Percentiles rank a stretch among this genome's conserved stretches.
Conservation (phyloP, 2,797 vertebrate genomes). For the Clamator glandarius region DNA sequence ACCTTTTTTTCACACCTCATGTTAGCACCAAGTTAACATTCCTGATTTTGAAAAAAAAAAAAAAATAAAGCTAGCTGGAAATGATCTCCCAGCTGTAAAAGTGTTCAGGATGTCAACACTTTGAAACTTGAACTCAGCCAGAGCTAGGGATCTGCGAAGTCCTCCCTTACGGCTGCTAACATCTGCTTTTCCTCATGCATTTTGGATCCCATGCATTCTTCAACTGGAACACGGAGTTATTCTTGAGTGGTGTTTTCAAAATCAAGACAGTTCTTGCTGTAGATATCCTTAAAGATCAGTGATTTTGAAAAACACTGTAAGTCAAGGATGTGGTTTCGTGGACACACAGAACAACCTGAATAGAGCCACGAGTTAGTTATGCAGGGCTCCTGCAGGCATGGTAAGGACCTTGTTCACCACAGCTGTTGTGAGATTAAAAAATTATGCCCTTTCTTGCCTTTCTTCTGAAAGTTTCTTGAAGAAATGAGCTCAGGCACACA, state of each 20-base stretch:
- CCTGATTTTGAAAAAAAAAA: neutral
- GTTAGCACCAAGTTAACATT: conserved; percentile 21
- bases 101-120: neutral
- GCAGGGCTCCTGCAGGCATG: neutral
- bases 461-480: neutral
- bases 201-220: neutral
- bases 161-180: neutral
- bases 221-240: neutral
- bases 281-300: neutral
- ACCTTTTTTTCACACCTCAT: conserved; percentile 16
- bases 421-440: neutral
- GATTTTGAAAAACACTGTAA: neutral
- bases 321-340: neutral
- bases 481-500: neutral
- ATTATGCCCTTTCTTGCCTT: accelerated
- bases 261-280: neutral
- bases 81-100: neutral
- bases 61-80: neutral
- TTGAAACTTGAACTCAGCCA: neutral
- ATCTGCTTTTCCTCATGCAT: neutral
- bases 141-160: neutral
- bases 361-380: neutral
- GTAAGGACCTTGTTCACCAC: neutral
- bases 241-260: neutral
- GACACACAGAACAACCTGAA: neutral